Percentiles rank a stretch among this genome's conserved stretches.
phyloP scores from a whole-genome alignment of 2,113 vertebrate species.

The Ceuthmochares aereus region DNA sequence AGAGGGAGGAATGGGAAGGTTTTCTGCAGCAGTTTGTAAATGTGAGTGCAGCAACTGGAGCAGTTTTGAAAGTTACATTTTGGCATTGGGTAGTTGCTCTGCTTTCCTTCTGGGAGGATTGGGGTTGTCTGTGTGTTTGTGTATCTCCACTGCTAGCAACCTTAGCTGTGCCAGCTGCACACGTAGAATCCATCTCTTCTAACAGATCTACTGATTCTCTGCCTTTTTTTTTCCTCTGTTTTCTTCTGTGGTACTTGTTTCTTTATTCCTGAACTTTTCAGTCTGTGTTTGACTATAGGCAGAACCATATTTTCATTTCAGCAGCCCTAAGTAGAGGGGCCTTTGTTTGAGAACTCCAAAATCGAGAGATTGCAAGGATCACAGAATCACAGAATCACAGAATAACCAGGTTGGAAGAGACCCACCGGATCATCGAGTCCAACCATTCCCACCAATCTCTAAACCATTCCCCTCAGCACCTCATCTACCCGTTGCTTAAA shows the following conservation, averaged over 20 bases:
- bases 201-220: neutral
- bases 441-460: no score
- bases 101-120: neutral
- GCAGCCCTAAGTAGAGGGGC: neutral
- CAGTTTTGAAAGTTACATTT: neutral
- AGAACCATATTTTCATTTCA: neutral
- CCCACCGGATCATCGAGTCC: no score
- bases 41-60: neutral
- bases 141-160: neutral
- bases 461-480: no score
- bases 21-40: neutral
- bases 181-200: neutral
- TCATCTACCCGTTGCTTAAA: no score
- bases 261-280: neutral
- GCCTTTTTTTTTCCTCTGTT: neutral
- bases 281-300: neutral
- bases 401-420: no score
- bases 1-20: neutral
- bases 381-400: no score
- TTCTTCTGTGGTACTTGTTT: neutral
- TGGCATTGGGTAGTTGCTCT: neutral
- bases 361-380: neutral
- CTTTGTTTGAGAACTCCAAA: neutral
- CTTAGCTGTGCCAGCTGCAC: neutral
- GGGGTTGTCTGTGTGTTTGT: accelerated